These are phyloP conservation scores for Amphibalanus amphitrite DNA, from an alignment of 1,140 invertebrate genomes.

Conservation along the genomic window DNA sequence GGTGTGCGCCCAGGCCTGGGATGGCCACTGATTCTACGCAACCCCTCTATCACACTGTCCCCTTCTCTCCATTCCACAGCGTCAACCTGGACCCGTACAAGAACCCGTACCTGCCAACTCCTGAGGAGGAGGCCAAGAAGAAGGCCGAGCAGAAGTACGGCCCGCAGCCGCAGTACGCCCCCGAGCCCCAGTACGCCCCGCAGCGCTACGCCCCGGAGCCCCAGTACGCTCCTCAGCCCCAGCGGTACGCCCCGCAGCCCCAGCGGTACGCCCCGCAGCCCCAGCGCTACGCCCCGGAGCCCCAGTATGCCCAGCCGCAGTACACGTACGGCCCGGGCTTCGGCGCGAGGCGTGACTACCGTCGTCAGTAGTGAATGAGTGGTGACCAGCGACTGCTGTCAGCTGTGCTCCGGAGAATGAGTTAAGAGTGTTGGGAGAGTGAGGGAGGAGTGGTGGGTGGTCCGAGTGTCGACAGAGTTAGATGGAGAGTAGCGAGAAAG, in stretches of 20 bases:
- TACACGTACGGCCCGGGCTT: background rate
- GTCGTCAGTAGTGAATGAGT: background rate
- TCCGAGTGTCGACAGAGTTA: background rate
- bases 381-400: too few relatives aligned
- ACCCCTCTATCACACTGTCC: too few relatives aligned
- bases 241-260: background rate
- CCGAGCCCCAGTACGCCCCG: background rate
- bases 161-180: too few relatives aligned
- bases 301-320: background rate
- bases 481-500: background rate
- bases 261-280: too few relatives aligned
- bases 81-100: slow-evolving; percentile 56
- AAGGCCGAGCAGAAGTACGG: background rate
- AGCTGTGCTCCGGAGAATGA: background rate
- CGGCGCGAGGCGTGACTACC: background rate
- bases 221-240: too few relatives aligned
- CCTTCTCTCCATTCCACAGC: slow-evolving; percentile 29
- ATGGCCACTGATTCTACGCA: too few relatives aligned
- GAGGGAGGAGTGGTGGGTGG: too few relatives aligned
- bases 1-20: too few relatives aligned
- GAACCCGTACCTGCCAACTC: slow-evolving; percentile 56
- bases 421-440: background rate
- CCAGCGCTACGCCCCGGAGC: background rate
- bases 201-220: background rate
- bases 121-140: slow-evolving; percentile 26